A percentile compares a stretch with the other conserved stretches of the same genome.
Conservation (phyloP, 2,888 invertebrate species). For the Cheilosia vernalis region DNA sequence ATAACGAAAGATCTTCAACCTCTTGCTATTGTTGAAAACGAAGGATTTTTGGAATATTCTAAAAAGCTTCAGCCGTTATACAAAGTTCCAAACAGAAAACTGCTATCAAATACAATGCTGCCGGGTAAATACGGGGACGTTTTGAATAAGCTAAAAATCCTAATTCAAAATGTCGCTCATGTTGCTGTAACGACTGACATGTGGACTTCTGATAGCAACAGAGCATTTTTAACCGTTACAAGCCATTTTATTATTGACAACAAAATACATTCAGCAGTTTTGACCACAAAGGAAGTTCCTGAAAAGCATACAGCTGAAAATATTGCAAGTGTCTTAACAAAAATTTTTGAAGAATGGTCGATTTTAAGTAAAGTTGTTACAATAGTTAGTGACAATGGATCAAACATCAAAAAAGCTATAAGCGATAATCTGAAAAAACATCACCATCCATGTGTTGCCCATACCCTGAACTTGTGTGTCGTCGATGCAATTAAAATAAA, state of each 20-base stretch:
- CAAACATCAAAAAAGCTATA: slow-evolving; percentile 9
- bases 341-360: neutral
- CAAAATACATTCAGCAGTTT: too few species aligned
- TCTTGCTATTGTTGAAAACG: slow-evolving; percentile 13
- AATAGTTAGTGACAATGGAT: slow-evolving; percentile 14
- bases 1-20: slow-evolving; percentile 9
- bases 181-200: slow-evolving; percentile 6
- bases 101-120: slow-evolving; percentile 17
- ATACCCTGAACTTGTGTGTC: too few species aligned
- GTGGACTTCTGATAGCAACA: slow-evolving; percentile 14
- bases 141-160: too few species aligned
- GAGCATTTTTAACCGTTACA: too few species aligned
- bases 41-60: slow-evolving; percentile 22
- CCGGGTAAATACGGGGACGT: too few species aligned
- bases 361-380: too few species aligned
- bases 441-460: neutral
- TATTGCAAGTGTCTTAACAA: too few species aligned
- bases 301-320: too few species aligned
- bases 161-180: too few species aligned
- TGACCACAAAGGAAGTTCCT: too few species aligned
- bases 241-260: too few species aligned
- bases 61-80: neutral
- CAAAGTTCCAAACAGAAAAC: slow-evolving; percentile 9
- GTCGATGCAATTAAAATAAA: too few species aligned
- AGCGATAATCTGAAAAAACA: slow-evolving; percentile 33